Base-by-base conservation (phyloP, 2,797 vertebrate species). In the Enteromius thamalakanensis region DNA sequence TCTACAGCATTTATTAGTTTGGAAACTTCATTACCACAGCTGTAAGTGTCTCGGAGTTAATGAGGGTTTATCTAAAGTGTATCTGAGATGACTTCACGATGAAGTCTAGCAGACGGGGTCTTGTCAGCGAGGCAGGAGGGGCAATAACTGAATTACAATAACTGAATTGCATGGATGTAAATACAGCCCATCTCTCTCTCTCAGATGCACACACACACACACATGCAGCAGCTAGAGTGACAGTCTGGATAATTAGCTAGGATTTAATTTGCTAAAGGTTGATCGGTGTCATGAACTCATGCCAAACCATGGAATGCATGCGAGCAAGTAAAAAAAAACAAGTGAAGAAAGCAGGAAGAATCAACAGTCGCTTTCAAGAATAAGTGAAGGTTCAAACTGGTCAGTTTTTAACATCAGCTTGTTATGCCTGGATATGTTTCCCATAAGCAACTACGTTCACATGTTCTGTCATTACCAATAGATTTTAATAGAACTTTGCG, bases 241-340 rank as follows among this genome's bases (percentile, higher is more conserved):
- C 93, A 92, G 90, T 89, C 74, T 80, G 87, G 90, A 87, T 92
- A 93, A 94, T 94, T 92, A 93, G 87, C 87, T 83, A 76, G 75
- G 87, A 87, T 91, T 92, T 91, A 87, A 93, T 92, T 91, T 93
- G 89, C 88, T 86, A 81, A 74, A 88, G 84, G 88, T 88, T 91
- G 89, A 93, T 93, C 90, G 29, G 81, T 68, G 55, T 78, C 80
- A 77, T 72, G 51, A 85, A 74, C 81, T 78, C 47, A 55, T 23
- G 68, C 72, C 65, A 83, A 85, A 83, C 23, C 60, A 6, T 17
- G 34, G 10, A 64, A 74, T 67, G 68, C 58, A 74, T 81, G 81
- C 80, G 40, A 74, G 85, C 51, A 82, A 26, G 49, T 67, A 70
- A 78, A 26, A 40, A 62, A 76, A 29, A n/a, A n/a, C 23, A 26